Percentiles rank a stretch among this genome's conserved stretches.
These are phyloP conservation scores for Ploceus nigricollis DNA, from an alignment of 2,113 vertebrate genomes.

Conservation along the genomic window DNA sequence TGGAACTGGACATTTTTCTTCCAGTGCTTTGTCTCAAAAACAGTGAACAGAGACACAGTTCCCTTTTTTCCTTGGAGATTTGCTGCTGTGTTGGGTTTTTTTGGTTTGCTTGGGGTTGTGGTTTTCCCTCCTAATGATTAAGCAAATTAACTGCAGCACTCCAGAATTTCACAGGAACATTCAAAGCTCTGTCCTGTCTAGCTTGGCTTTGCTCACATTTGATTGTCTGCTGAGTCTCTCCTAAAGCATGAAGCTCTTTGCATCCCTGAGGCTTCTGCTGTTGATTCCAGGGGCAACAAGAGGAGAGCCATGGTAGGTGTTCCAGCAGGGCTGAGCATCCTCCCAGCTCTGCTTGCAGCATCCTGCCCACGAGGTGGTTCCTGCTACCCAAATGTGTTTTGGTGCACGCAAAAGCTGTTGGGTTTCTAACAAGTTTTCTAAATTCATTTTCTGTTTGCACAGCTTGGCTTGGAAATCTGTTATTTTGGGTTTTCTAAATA, in stretches of 20 bases:
- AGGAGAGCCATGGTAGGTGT: not conserved
- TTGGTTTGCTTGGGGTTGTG: not conserved
- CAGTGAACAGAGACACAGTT: constrained; percentile 16
- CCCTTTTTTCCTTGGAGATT: constrained; percentile 18
- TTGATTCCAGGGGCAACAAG: not conserved
- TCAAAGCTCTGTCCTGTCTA: not conserved
- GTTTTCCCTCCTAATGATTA: not conserved
- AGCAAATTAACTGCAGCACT: constrained; percentile 19
- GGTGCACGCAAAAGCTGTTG: not conserved
- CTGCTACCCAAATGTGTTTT: not conserved
- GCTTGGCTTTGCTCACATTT: constrained; percentile 17
- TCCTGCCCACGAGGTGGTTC: not conserved
- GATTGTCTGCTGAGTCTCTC: not conserved
- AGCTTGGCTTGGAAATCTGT: constrained; percentile 17
- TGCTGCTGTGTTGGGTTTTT: not conserved
- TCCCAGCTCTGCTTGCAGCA: not conserved
- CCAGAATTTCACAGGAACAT: not conserved
- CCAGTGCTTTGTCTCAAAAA: constrained; percentile 39
- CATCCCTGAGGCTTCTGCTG: constrained; percentile 22
- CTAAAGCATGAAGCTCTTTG: constrained; percentile 29
- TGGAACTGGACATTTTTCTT: constrained; percentile 54
- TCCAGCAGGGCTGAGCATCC: not conserved
- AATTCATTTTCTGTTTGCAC: constrained; percentile 17
- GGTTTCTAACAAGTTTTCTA: constrained; percentile 27
- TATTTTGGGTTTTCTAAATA: constrained; percentile 51